phyloP scores from a whole-genome alignment of 2,113 vertebrate genomes.

The Pyrgilauda ruficollis region DNA sequence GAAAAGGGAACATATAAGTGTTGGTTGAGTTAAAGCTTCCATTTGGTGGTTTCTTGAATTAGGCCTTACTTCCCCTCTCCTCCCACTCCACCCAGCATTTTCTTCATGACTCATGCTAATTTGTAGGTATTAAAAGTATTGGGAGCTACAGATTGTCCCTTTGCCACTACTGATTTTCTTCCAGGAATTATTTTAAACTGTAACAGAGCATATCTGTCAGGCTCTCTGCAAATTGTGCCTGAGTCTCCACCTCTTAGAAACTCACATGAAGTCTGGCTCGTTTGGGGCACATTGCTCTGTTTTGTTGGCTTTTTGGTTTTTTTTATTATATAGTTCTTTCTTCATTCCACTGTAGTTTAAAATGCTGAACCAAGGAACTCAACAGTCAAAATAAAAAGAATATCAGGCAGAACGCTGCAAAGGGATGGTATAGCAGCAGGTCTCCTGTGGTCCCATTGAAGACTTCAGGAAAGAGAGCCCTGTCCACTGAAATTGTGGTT shows the following conservation, averaged over 20 bases:
- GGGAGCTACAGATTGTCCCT: neutral
- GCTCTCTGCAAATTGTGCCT: neutral
- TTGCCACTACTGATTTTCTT: neutral
- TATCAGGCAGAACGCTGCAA: neutral
- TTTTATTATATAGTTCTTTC: neutral
- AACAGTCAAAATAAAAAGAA: neutral
- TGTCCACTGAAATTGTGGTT: neutral
- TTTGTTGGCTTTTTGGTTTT: neutral
- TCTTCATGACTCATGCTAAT: neutral
- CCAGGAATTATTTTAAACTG: neutral
- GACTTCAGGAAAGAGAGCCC: neutral
- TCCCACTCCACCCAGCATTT: neutral
- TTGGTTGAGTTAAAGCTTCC: neutral
- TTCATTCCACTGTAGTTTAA: neutral
- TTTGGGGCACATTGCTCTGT: neutral
- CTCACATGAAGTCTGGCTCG: neutral
- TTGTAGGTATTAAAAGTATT: neutral
- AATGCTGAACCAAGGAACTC: neutral
- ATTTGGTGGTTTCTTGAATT: slow-evolving; percentile 21
- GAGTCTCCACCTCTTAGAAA: neutral
- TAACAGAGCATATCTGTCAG: neutral
- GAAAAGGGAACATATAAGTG: neutral
- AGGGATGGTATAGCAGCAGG: neutral
- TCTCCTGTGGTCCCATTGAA: neutral
- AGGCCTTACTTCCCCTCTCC: neutral